Evolutionary conservation across 2,113 vertebrate species (phyloP), one percentile per base, ranked within the genome.

Genomic region (Colossoma macropomum): DNA sequence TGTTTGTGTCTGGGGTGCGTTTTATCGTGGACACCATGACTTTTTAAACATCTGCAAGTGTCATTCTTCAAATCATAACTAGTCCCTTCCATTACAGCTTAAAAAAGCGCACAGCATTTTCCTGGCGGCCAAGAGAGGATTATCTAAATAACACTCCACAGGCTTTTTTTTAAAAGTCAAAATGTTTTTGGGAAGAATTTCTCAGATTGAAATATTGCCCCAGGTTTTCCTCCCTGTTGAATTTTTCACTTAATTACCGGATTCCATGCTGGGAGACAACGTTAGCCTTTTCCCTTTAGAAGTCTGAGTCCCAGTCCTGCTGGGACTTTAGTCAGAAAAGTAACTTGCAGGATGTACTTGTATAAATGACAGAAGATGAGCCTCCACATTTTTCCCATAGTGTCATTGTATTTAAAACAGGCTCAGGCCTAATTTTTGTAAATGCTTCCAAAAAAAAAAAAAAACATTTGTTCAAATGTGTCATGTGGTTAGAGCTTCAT

Each of bases 191-290:
- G 10, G 30, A 54, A 17, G 25, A 50, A 16, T 48, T 71, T 70
- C 19, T 56, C 78, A 25, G n/a, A 79, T 78, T 66, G 15, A 48
- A 74, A 79, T 71, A 69, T 60, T 3, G 52, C 13, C 65, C 60
- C 7, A 4, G 21, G 59, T 69, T 77, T 80, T 48, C 19, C 73
- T 69, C 66, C n/a, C 1, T 62, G n/a, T 69, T 73, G 41, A 41
- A 27, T 83, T 77, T 34, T 76, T 52, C 30, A 70, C 63, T 80
- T 89, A 79, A 87, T 88, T 89, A 86, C 59, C 69, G 66, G 86
- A 89, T 89, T 88, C 82, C 84, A 70, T 75, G 59, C 71, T 74
- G 80, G 16, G 66, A 38, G 83, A n/a, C 63, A 52, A 75, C 21
- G 16, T 19, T 70, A 16, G 19, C 32, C 7, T n/a, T n/a, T n/a